Conservation (phyloP, 1,140 invertebrate species). For the Pomacea maculata region DNA sequence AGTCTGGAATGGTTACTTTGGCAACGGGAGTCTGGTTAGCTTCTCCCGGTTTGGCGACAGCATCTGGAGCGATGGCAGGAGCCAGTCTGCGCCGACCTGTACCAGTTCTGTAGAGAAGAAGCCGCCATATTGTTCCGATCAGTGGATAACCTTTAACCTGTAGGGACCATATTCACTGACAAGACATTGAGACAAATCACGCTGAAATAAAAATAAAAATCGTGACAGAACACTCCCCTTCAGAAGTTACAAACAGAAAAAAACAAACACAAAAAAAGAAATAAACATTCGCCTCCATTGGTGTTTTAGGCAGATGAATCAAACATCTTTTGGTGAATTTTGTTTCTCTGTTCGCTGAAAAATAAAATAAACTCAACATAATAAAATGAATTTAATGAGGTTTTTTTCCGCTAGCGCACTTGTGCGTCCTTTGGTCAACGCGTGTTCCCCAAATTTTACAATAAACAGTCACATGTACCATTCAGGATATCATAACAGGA, state of each 20-base stretch:
- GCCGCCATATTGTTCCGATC: constrained; percentile 6
- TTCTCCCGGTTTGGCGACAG: background rate
- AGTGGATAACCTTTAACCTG: background rate
- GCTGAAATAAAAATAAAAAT: background rate
- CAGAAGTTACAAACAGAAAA: too few species aligned
- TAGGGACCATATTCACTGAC: background rate
- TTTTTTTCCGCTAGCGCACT: too few species aligned
- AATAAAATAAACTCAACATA: too few species aligned
- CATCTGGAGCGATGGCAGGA: background rate
- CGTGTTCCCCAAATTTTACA: too few species aligned
- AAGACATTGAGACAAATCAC: background rate
- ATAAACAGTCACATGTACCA: too few species aligned
- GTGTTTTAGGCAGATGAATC: too few species aligned
- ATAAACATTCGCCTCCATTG: too few species aligned
- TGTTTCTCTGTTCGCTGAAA: too few species aligned
- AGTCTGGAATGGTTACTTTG: background rate
- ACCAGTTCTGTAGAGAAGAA: constrained; percentile 20
- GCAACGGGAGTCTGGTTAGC: background rate
- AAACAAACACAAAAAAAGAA: too few species aligned
- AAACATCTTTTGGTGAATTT: too few species aligned
- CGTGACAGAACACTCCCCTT: background rate
- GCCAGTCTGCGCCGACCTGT: background rate
- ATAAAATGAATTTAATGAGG: too few species aligned
- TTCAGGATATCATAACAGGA: constrained; percentile 4
- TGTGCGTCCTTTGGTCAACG: too few species aligned